Percentiles rank a stretch among this genome's conserved stretches.
These are phyloP conservation scores for Mythimna albipuncta DNA, from an alignment of 2,888 invertebrate genomes.

Conservation along the genomic window DNA sequence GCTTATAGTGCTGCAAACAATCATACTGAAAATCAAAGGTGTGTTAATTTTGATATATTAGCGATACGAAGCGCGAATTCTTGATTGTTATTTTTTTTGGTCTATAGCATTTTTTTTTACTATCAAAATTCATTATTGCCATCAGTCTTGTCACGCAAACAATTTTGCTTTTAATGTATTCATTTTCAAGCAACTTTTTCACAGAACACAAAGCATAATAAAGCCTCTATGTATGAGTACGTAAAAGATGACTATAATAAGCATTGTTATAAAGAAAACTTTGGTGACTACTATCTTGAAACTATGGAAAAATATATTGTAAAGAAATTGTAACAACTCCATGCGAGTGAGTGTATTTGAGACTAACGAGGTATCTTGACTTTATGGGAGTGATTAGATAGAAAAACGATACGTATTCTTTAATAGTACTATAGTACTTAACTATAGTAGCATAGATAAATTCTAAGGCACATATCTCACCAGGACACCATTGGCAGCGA, in stretches of 20 bases:
- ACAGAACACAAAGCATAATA: neutral
- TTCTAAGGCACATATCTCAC: neutral
- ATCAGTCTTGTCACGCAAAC: neutral
- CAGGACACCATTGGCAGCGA: too few relatives aligned
- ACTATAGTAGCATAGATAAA: neutral
- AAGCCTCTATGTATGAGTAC: neutral
- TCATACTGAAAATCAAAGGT: neutral
- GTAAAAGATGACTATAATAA: neutral
- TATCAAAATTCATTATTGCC: neutral
- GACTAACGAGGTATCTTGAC: neutral
- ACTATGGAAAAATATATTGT: neutral
- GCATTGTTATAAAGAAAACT: neutral
- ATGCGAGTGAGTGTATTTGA: slow-evolving; percentile 7
- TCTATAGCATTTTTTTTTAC: neutral
- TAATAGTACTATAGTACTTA: neutral
- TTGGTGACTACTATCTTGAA: neutral
- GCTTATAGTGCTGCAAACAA: slow-evolving; percentile 1
- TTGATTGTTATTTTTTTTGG: neutral
- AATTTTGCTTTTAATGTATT: neutral
- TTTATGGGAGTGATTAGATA: slow-evolving; percentile 10
- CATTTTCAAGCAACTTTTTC: neutral
- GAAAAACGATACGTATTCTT: neutral
- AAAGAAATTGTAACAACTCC: slow-evolving; percentile 7
- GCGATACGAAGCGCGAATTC: too few relatives aligned
- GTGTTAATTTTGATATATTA: slow-evolving; percentile 7